These are phyloP conservation scores for Cheirogaleus major DNA, from an alignment of 2,797 vertebrate species.

Conservation along the genomic window DNA sequence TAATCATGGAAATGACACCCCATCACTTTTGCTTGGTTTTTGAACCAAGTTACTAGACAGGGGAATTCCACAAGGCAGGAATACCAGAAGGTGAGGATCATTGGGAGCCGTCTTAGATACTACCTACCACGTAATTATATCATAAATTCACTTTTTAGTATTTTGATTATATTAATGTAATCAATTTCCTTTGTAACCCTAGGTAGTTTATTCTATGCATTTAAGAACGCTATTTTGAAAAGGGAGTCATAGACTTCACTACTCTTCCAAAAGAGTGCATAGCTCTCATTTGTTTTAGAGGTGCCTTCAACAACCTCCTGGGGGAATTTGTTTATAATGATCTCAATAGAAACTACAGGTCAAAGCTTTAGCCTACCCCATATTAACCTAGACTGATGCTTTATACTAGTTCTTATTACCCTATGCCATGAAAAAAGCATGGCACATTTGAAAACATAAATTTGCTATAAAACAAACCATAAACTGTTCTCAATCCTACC, in stretches of 20 bases:
- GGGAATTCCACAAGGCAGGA: not conserved
- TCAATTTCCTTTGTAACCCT: not conserved
- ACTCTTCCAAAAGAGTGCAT: not conserved
- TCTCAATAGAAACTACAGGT: not conserved
- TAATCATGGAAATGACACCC: not conserved
- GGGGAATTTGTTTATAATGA: not conserved
- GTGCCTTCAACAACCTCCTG: not conserved
- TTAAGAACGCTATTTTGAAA: constrained; percentile 25
- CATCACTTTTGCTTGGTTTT: not conserved
- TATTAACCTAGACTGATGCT: not conserved
- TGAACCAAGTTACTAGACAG: not conserved
- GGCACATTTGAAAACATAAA: not conserved
- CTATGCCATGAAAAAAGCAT: not conserved
- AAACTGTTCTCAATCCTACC: not conserved
- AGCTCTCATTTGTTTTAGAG: not conserved
- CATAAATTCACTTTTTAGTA: not conserved
- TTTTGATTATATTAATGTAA: not conserved
- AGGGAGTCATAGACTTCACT: not conserved
- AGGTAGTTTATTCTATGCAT: not conserved
- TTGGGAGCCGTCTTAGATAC: not conserved
- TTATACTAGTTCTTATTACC: not conserved
- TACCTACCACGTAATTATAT: not conserved
- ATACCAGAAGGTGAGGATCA: not conserved
- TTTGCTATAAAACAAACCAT: not conserved
- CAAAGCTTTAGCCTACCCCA: not conserved